Evolutionary conservation across 2,113 vertebrate species (phyloP).

Genomic region (Aleadryas rufinucha): DNA sequence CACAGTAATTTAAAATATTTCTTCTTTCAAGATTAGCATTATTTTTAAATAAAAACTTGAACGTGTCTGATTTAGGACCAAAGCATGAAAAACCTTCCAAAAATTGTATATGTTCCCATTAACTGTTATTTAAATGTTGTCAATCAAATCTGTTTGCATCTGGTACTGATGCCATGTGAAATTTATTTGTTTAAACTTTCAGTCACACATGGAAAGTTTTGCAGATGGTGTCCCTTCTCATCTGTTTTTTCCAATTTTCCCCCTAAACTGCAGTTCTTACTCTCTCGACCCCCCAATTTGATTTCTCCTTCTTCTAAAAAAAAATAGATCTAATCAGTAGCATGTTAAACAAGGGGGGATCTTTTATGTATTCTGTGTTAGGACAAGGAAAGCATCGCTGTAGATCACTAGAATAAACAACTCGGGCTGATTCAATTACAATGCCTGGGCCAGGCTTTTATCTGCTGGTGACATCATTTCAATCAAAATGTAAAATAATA

Average conservation of each 20-base stretch:
- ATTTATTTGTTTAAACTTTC: constrained; percentile 86
- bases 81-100: background rate
- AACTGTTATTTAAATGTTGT: constrained; percentile 77
- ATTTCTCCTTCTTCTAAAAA: constrained; percentile 59
- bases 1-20: background rate
- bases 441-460: constrained; percentile 86
- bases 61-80: background rate
- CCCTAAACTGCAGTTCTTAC: background rate
- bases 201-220: constrained; percentile 89
- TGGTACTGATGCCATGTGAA: constrained; percentile 70
- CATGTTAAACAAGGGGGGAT: constrained; percentile 92
- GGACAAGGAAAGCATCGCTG: constrained; percentile 87
- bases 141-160: constrained; percentile 76
- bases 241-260: constrained; percentile 12
- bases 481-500: constrained; percentile 99
- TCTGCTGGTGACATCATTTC: constrained; percentile 97
- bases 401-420: constrained; percentile 95
- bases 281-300: constrained; percentile 25
- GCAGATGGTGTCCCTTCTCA: constrained; percentile 81
- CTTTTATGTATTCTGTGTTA: constrained; percentile 91
- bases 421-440: constrained; percentile 95
- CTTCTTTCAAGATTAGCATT: background rate
- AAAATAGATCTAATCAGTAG: constrained; percentile 89
- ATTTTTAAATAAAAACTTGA: background rate
- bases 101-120: constrained; percentile 49